Conservation (phyloP, 2,888 invertebrate genomes). For the Hyposoter dolosus region DNA sequence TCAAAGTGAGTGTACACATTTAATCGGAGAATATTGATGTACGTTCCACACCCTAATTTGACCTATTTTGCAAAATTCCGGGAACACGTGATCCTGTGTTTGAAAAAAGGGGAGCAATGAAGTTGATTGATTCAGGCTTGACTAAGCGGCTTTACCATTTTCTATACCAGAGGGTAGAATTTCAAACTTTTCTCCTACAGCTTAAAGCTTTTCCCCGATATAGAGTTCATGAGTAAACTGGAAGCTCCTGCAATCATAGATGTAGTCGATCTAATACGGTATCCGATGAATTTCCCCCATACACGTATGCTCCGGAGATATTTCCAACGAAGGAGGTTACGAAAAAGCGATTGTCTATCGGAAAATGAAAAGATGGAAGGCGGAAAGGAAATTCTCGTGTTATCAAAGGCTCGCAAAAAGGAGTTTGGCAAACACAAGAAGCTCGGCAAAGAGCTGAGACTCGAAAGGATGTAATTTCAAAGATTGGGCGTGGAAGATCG, state of each 20-base stretch:
- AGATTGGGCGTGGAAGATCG: background rate
- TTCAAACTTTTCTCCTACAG: constrained; percentile 45
- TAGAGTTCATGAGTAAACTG: constrained; percentile 32
- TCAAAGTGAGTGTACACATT: constrained; percentile 41
- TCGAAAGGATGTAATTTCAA: background rate
- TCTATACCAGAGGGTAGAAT: constrained; percentile 58
- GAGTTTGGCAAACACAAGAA: constrained; percentile 16
- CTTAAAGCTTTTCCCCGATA: constrained; percentile 11
- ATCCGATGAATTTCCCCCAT: constrained; percentile 58
- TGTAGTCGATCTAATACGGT: constrained; percentile 61
- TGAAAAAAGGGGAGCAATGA: constrained; percentile 10
- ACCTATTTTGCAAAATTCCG: constrained; percentile 39
- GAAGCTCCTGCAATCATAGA: constrained; percentile 23
- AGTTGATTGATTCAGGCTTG: constrained; percentile 65
- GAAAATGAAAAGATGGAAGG: constrained; percentile 23
- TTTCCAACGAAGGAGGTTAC: constrained; percentile 59
- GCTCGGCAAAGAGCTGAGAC: constrained; percentile 2
- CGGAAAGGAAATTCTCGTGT: constrained; percentile 26
- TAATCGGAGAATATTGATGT: background rate
- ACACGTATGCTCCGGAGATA: constrained; percentile 48
- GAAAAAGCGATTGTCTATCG: constrained; percentile 59
- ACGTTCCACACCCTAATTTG: constrained; percentile 35
- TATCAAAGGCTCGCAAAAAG: constrained; percentile 50
- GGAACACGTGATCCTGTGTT: background rate
- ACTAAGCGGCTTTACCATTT: constrained; percentile 66